phyloP scores from a whole-genome alignment of 2,113 vertebrate genomes.

The Lagenorhynchus albirostris region DNA sequence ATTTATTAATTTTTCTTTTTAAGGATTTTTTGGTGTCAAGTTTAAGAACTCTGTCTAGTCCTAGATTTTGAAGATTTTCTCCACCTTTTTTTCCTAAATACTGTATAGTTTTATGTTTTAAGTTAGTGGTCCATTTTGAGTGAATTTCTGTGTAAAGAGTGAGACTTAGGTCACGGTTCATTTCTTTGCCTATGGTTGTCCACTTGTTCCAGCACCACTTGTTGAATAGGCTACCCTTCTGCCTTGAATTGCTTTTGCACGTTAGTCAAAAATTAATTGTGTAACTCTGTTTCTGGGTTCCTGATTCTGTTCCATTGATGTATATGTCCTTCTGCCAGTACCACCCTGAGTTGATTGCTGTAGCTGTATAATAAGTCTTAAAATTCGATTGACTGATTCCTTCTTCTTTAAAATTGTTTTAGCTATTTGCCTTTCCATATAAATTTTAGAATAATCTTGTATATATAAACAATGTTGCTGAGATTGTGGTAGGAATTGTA shows the following conservation, averaged over 20 bases:
- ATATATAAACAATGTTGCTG: not conserved
- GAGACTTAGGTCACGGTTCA: not conserved
- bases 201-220: not conserved
- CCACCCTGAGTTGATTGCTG: not conserved
- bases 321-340: not conserved
- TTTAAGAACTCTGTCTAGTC: not conserved
- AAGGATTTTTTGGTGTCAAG: not conserved
- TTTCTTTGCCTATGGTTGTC: not conserved
- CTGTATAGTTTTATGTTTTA: not conserved
- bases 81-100: not conserved
- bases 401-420: not conserved
- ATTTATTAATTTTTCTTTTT: not conserved
- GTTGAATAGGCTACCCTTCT: not conserved
- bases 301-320: not conserved
- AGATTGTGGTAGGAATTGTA: not conserved
- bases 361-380: not conserved
- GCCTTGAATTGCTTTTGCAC: not conserved
- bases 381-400: not conserved
- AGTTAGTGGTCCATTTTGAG: not conserved
- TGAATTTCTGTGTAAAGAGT: not conserved
- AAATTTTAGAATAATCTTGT: not conserved
- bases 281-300: not conserved
- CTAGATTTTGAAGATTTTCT: not conserved
- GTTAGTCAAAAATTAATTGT: not conserved
- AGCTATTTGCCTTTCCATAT: not conserved